These are phyloP conservation scores for Callipepla squamata DNA, from an alignment of 2,113 vertebrate species.

Conservation along the genomic window DNA sequence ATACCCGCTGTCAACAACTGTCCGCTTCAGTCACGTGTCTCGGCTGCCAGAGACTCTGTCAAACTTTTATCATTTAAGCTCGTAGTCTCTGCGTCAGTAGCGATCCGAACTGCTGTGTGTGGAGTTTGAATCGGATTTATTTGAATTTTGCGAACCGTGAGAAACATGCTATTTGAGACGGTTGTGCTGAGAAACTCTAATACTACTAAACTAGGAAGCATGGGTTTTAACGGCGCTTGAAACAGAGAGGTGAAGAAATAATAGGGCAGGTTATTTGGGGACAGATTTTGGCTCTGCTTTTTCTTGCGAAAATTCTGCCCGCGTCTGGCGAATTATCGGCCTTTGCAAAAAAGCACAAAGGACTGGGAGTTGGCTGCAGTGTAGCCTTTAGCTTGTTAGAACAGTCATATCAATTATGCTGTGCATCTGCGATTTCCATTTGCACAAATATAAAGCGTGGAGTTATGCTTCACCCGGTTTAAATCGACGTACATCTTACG, in stretches of 20 bases:
- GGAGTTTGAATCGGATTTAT: not conserved
- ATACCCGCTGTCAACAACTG: not conserved
- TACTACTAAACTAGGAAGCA: not conserved
- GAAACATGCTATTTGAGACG: not conserved
- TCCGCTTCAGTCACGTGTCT: accelerated
- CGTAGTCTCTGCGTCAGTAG: not conserved
- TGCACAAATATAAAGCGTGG: not conserved
- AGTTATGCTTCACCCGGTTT: conserved; percentile 16
- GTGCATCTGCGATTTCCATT: conserved; percentile 37
- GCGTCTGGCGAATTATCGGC: conserved; percentile 9
- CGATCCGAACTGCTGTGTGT: not conserved
- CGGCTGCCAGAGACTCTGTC: not conserved
- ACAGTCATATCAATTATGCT: conserved; percentile 57
- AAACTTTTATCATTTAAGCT: not conserved
- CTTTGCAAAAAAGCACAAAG: conserved; percentile 9
- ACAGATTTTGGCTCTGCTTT: conserved; percentile 8
- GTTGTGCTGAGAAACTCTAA: not conserved
- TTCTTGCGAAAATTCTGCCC: not conserved
- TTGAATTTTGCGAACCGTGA: not conserved
- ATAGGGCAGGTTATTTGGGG: conserved; percentile 9
- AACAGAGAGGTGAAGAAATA: conserved; percentile 15
- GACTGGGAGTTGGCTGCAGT: conserved; percentile 24
- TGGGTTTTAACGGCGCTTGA: not conserved
- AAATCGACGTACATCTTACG: not conserved
- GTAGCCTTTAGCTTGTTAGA: conserved; percentile 46